Evolutionary conservation across 2,888 invertebrate species (phyloP), one percentile per base, ranked within the genome.

Genomic region (Phlogophora meticulosa): DNA sequence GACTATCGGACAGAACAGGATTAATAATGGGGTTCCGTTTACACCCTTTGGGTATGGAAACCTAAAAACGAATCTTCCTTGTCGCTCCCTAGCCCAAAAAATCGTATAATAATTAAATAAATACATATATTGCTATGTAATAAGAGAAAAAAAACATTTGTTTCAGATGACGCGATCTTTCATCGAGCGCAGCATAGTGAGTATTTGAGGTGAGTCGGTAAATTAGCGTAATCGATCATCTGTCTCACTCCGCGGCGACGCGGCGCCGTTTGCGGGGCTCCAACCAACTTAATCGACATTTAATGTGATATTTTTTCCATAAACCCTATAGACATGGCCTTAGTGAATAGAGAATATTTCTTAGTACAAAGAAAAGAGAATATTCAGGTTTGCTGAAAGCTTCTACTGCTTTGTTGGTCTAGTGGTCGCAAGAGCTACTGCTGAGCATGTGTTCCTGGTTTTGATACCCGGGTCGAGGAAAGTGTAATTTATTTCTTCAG

Each of bases 141-240:
- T 72, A 28, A 59, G 13, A 13, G n/a, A 56, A 48, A 56, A 63
- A 69, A 38, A 38, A 76, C 43, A 84, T 85, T 90, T 75, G 70
- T 93, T 92, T 49, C 93, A 94, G 94, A 90, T 90, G 78, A 67
- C 75, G 64, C 80, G 82, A 81, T 83, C 77, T 69, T 71, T 68
- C 64, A 71, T 79, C 73, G 74, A 83, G 70, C 74, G 83, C 71
- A 79, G 80, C 68, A 80, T 84, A 85, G 85, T 86, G 86, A 88
- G 84, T 80, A 91, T 91, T 93, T 93, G 92, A 94, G 93, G 94
- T 93, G 81, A 90, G 92, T 86, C 61, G 76, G 74, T 79, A 82
- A 85, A 85, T 83, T 83, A 83, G 78, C 43, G 71, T 68, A 72
- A 77, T 82, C 80, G 75, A 80, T 80, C 79, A 83, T 74, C 53